phyloP scores from a whole-genome alignment of 2,797 vertebrate genomes.

The Megalops cyprinoides region DNA sequence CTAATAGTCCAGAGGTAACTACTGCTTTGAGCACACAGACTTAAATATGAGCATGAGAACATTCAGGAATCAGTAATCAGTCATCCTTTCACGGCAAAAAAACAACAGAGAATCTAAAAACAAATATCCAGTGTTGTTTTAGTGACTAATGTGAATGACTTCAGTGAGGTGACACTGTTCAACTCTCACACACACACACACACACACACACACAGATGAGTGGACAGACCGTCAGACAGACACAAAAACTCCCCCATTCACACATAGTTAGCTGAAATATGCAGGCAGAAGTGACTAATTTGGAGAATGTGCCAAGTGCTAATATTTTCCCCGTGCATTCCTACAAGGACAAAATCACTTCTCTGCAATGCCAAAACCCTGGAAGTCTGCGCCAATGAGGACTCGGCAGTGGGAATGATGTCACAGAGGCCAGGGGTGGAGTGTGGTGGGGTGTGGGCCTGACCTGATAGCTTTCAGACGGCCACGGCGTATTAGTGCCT shows the following conservation, averaged over 20 bases:
- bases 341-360: not conserved
- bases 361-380: not conserved
- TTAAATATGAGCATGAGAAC: too few relatives aligned
- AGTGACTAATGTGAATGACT: too few relatives aligned
- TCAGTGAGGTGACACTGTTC: not conserved
- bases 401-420: too few relatives aligned
- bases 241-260: not conserved
- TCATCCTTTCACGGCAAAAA: too few relatives aligned
- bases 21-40: too few relatives aligned
- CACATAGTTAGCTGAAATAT: conserved; percentile 9
- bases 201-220: not conserved
- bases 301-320: not conserved
- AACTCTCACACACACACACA: not conserved
- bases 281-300: not conserved
- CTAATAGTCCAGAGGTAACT: too few relatives aligned
- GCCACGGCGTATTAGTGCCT: not conserved
- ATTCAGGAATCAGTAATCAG: too few relatives aligned
- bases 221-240: too few relatives aligned
- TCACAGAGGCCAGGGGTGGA: not conserved
- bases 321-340: not conserved
- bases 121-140: too few relatives aligned
- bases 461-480: not conserved
- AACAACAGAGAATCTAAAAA: too few relatives aligned
- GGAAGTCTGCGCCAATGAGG: not conserved
- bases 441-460: not conserved